phyloP scores from a whole-genome alignment of 2,888 invertebrate genomes.

The Tenthredo distinguenda region DNA sequence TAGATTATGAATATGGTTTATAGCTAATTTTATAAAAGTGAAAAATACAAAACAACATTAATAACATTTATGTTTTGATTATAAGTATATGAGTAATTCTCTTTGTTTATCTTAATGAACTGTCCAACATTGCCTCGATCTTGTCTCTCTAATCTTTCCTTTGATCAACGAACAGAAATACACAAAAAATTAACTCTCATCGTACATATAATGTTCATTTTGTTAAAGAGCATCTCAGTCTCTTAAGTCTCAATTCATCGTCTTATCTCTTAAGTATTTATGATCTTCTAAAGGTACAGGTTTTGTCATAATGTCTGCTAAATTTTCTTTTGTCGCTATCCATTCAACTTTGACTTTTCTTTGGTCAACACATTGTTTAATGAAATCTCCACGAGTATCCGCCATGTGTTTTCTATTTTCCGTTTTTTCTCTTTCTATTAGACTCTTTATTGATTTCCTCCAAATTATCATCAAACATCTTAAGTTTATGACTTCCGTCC shows the following conservation, averaged over 20 bases:
- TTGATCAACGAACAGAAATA: background rate
- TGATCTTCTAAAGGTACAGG: conserved; percentile 53
- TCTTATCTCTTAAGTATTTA: conserved; percentile 35
- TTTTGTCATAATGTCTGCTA: conserved; percentile 58
- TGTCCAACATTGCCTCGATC: background rate
- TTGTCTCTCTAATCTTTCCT: background rate
- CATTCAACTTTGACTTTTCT: conserved; percentile 58
- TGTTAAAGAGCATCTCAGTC: background rate
- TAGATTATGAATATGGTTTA: background rate
- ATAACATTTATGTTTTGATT: background rate
- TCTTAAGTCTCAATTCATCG: background rate
- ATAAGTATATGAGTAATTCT: background rate
- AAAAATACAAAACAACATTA: background rate
- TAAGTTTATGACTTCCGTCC: conserved; percentile 53
- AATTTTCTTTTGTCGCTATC: conserved; percentile 57
- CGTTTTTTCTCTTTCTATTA: conserved; percentile 54
- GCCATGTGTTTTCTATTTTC: conserved; percentile 58
- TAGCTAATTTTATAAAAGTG: background rate
- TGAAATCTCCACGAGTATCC: conserved; percentile 57
- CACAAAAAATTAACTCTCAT: background rate
- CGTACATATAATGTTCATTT: background rate
- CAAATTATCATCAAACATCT: background rate
- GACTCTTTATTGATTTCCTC: background rate
- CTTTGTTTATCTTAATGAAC: background rate
- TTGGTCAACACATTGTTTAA: conserved; percentile 59